Base-by-base conservation (phyloP, 2,113 vertebrate species). In the Cyprinodon variegatus region DNA sequence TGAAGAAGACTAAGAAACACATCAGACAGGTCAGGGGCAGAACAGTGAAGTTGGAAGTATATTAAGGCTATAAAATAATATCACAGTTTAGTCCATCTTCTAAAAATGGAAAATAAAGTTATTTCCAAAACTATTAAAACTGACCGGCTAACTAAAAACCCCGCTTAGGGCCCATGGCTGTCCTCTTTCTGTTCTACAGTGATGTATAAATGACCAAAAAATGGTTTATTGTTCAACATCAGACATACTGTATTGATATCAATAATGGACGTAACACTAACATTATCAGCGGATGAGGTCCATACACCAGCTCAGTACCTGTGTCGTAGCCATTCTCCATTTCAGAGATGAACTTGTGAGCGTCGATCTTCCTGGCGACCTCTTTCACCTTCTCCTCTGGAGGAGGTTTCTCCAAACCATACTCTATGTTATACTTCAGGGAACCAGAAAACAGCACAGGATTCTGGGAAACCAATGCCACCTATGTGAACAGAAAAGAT, bases 361-460 rank as follows among this genome's bases (percentile, higher is more conserved):
- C 90, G 0, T 86, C 89, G 63, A 88, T 77, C 59, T 65, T 92
- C 60, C 65, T 70, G 0, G 89, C 91, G 6, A 90, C 90, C 13
- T 90, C 85, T 36, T 74, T 65, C 46, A 94, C 82, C 59, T 41
- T 85, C 48, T 90, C 78, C 46, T 91, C 78, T 0, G 71, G 6
- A 22, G 72, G 43, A 65, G 89, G 93, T 72, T 79, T 79, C 59
- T 22, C 50, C 68, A 95, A 79, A 15, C 94, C 94, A 3, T 95
- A 95, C 38, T 73, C 76, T 11, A 95, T 93, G 89, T 95, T 95
- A 84, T 92, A 83, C 36, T 65, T 77, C 69, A 95, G 70, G 0
- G 94, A 94, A 11, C 93, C 93, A n/a, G 93, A 91, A 64, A 95
- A 93, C 50, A 95, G 90, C 70, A 85, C 85, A 0, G 92, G 94